Evolutionary conservation across 1,140 invertebrate genomes (phyloP), one percentile per base, ranked within the genome.

Genomic region (Macrobrachium nipponense): DNA sequence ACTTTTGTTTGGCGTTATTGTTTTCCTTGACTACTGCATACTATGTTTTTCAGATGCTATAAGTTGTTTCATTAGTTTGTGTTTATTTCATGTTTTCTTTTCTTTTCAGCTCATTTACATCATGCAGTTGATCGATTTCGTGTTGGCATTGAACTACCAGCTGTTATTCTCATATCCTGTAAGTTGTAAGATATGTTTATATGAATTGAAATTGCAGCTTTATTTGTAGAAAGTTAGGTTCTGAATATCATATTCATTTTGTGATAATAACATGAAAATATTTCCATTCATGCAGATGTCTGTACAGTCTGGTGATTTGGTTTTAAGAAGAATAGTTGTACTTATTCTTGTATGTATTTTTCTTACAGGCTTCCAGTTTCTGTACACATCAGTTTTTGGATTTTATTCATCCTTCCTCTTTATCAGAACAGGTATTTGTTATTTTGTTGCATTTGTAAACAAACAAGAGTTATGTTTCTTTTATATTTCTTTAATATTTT

Each of bases 361-460:
- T 83, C 27, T 64, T 23, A 11, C 85, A 89, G 88, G 87, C 61
- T 98, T 98, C 91, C 98, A 99, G 90, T 96, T 98, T 90, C 91
- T 92, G 6, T 98, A 97, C 90, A 98, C 98, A 20, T 97, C 96
- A 72, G 90, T 98, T 36, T 99, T 98, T 93, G 98, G 98, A 87
- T 95, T 95, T 36, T 99, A 98, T 91, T 98, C 97, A 18, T 96
- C 97, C 43, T 98, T 95, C 91, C 91, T 99, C 70, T 98, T 98
- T 89, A 87, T 93, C 12, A 90, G 92, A 89, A 93, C 93, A 90
- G 88, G 88, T 89, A 51, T 51, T 51, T 51, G 51, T 51, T 51
- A 7, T 12, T 5, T 51, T 51, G 51, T 51, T 51, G 3, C 12
- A 12, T 51, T 51, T 8, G 12, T 7, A 36, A 36, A 36, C n/a